Evolutionary conservation across 2,888 invertebrate genomes (phyloP).

Genomic region (Timema podura): DNA sequence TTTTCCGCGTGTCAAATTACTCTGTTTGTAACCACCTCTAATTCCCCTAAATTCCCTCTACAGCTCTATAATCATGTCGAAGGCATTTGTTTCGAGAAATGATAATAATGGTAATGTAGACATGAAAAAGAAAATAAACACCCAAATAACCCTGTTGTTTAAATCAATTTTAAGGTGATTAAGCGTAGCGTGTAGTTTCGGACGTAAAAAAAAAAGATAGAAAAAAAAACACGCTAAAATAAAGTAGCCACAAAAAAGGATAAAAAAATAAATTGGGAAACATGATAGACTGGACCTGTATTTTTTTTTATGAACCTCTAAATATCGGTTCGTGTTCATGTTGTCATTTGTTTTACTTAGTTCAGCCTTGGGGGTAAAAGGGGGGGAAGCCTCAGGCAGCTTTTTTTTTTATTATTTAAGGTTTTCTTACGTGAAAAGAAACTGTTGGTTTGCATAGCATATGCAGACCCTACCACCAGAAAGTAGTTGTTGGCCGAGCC

Average conservation of each 20-base stretch:
- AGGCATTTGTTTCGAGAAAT: slow-evolving; percentile 7
- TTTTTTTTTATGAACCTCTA: slow-evolving; percentile 17
- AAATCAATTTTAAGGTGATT: slow-evolving; percentile 32
- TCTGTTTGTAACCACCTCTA: slow-evolving; percentile 7
- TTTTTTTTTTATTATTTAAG: too few species aligned
- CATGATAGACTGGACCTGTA: too few species aligned
- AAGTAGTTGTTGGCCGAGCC: too few species aligned
- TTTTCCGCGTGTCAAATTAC: not conserved
- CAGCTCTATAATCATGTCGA: slow-evolving; percentile 8
- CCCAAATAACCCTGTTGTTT: slow-evolving; percentile 22
- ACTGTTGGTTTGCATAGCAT: too few species aligned
- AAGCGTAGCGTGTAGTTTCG: slow-evolving; percentile 24
- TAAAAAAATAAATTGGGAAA: not conserved
- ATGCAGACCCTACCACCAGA: too few species aligned
- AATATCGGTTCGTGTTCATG: slow-evolving; percentile 18
- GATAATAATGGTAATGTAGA: slow-evolving; percentile 9
- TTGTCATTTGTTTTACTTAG: slow-evolving; percentile 23
- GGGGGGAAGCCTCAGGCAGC: not conserved
- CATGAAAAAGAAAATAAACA: not conserved
- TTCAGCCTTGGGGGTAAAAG: slow-evolving; percentile 15
- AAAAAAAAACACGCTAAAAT: not conserved
- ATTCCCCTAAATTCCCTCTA: not conserved
- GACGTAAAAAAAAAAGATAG: not conserved
- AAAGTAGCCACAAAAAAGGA: not conserved
- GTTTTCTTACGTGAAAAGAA: too few species aligned